Evolutionary conservation across 2,113 vertebrate genomes (phyloP).

Genomic region (Paracyprichromis sp.): DNA sequence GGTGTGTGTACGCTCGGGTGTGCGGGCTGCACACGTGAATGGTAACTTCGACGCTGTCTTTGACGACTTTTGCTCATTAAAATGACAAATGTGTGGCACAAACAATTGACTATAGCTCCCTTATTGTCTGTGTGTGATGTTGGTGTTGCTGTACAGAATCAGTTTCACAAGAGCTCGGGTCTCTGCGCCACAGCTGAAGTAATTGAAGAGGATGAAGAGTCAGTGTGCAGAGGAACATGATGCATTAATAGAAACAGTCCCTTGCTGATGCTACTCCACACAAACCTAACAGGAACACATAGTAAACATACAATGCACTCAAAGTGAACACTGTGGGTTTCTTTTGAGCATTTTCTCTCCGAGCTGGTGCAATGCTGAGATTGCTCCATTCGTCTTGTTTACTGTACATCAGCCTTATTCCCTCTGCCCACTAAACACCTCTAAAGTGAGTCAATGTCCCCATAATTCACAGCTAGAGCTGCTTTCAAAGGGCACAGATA

Average conservation of each 20-base stretch:
- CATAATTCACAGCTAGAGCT: conserved; percentile 6
- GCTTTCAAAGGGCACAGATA: background rate
- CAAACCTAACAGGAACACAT: background rate
- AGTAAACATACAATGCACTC: background rate
- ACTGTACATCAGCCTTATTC: conserved; percentile 27
- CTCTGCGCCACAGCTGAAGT: background rate
- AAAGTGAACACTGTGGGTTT: background rate
- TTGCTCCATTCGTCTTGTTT: conserved; percentile 44
- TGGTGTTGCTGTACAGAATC: background rate
- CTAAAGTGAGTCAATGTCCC: conserved; percentile 7
- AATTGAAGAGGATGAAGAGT: conserved; percentile 11
- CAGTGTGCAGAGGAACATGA: background rate
- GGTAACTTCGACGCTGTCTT: background rate
- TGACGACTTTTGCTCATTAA: conserved; percentile 42
- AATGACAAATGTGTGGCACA: conserved; percentile 36
- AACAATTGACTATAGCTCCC: conserved; percentile 22
- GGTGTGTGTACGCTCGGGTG: background rate
- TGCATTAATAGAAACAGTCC: background rate
- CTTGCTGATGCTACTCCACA: background rate
- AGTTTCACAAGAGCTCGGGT: background rate
- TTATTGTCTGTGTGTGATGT: background rate
- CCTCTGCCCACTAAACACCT: conserved; percentile 11
- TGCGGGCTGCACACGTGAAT: background rate
- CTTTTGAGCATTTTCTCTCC: background rate
- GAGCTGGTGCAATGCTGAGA: background rate